phyloP scores from a whole-genome alignment of 2,888 invertebrate genomes.

The Tricholauxania praeusta region DNA sequence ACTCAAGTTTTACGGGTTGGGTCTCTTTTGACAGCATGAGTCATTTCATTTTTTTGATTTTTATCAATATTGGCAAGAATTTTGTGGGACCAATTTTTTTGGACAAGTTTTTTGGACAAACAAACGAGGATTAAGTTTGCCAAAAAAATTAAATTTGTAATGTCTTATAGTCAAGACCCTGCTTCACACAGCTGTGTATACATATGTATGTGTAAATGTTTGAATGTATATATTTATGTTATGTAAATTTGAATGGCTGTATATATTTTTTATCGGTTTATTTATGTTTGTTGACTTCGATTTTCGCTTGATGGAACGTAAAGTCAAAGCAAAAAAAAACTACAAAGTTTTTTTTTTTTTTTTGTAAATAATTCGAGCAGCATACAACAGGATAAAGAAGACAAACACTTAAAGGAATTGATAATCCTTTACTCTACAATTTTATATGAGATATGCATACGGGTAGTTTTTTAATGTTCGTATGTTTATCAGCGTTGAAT shows the following conservation, averaged over 20 bases:
- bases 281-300: conserved; percentile 42
- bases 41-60: too few relatives aligned
- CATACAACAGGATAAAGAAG: conserved; percentile 33
- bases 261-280: conserved; percentile 28
- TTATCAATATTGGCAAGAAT: too few relatives aligned
- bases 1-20: too few relatives aligned
- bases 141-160: too few relatives aligned
- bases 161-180: too few relatives aligned
- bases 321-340: conserved; percentile 20
- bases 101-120: too few relatives aligned
- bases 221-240: conserved; percentile 1
- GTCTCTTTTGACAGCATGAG: too few relatives aligned
- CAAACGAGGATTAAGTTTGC: too few relatives aligned
- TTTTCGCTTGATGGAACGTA: conserved; percentile 42
- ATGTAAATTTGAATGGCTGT: background rate
- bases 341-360: background rate
- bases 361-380: conserved; percentile 31
- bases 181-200: too few relatives aligned
- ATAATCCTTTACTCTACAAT: conserved; percentile 22
- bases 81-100: too few relatives aligned
- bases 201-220: conserved; percentile 10
- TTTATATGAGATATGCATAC: too few relatives aligned
- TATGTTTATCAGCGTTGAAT: background rate
- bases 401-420: conserved; percentile 40
- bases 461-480: background rate